Evolutionary conservation across 2,888 invertebrate genomes (phyloP).

Genomic region (Chirona hameri): DNA sequence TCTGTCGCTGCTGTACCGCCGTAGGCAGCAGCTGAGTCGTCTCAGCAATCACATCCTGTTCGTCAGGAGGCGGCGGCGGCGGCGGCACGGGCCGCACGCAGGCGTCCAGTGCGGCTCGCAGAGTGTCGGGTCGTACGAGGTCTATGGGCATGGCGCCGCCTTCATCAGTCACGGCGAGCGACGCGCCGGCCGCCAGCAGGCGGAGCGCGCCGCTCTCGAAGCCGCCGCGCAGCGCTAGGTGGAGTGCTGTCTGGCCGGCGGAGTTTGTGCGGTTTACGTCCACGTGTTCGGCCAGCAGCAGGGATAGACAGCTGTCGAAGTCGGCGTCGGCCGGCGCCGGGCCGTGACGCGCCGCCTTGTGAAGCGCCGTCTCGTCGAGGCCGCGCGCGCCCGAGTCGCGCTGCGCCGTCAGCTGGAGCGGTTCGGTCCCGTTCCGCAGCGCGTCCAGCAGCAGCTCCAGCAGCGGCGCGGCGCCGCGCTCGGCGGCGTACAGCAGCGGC

Average conservation of each 20-base stretch:
- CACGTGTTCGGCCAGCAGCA: background rate
- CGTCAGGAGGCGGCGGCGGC: background rate
- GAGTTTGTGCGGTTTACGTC: background rate
- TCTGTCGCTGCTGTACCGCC: background rate
- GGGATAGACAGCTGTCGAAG: background rate
- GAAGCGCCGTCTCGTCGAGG: background rate
- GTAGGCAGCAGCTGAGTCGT: background rate
- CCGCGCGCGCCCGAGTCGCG: background rate
- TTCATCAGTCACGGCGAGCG: background rate
- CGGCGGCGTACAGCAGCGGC: slow-evolving; percentile 4
- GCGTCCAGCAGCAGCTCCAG: background rate
- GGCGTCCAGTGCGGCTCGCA: background rate
- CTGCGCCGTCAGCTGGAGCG: background rate
- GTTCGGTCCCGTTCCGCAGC: background rate
- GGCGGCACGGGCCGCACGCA: background rate
- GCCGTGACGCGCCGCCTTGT: background rate
- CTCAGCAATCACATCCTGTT: no score
- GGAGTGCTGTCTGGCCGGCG: background rate
- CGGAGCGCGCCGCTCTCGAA: background rate
- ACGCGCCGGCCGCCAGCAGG: slow-evolving; percentile 22
- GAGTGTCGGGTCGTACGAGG: background rate
- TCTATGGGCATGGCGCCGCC: background rate
- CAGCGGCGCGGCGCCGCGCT: background rate
- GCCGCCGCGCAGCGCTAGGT: slow-evolving; percentile 23
- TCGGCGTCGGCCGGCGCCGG: background rate